Evolutionary conservation across 2,888 invertebrate species (phyloP), one percentile per base, ranked within the genome.

Genomic region (Acleris sparsana): DNA sequence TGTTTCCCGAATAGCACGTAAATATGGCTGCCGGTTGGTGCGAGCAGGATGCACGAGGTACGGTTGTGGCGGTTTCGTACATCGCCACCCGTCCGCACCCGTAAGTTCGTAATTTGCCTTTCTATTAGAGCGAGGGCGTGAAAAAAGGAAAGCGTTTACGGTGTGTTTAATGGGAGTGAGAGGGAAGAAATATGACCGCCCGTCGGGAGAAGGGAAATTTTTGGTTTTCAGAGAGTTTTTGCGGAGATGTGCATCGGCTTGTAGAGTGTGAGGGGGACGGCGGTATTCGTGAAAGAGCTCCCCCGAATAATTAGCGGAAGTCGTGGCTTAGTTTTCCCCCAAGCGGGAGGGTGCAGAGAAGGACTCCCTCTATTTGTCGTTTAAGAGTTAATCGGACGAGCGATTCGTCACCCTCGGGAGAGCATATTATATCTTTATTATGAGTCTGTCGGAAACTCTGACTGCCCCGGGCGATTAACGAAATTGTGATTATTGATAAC

Each of bases 121-220:
- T 92, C 92, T 92, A 92, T 92, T 92, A 92, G 89, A 92, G 87
- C 83, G 91, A 92, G 92, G 92, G 92, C 92, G 92, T 92, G 92
- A 92, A 92, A 92, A 92, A 92, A 92, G 92, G 92, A 92, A 92
- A 92, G 92, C 92, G 89, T 92, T 92, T 92, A 92, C 92, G 92
- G 92, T 76, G 88, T 91, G 92, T 89, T 92, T 92, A 92, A 92
- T 92, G 91, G 86, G 92, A 92, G 92, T 73, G 92, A 92, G 86
- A 89, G 91, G 92, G 92, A 92, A 91, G 92, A 92, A 91, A 92
- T 92, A 92, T 89, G 87, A 84, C 87, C 89, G 79, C 88, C 91
- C 85, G 89, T 84, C 88, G 87, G 86, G 88, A 87, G 87, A 86
- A 87, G 88, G 92, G 91, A 92, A 92, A 90, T 87, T 92, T 92